Base-by-base conservation (phyloP, 2,888 invertebrate species). In the Pheosia tremula region DNA sequence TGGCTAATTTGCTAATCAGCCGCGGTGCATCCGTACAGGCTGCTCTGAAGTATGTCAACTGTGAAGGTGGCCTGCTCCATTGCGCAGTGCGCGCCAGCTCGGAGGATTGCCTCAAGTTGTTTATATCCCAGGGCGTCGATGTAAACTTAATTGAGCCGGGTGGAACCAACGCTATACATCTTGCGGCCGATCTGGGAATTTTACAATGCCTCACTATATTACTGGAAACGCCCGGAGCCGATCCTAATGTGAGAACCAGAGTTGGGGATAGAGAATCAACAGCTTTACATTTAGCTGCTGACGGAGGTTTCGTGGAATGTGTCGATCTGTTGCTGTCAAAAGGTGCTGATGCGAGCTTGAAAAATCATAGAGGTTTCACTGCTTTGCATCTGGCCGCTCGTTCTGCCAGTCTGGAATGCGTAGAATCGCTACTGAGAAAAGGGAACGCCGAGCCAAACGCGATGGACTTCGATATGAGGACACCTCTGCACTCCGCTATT, bases 71-170 rank as follows among this genome's bases (percentile, higher is more conserved):
- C 38, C 94, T 97, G 50, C 91, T 98, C 38, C 98, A 98, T 85
- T 97, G 97, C 78, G 97, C 98, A 0, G 97, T 98, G 2, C 94
- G 97, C 62, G 97, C 97, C n/a, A 97, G 97, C 85, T 95, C 97
- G 0, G 89, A 96, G n/a, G 97, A 97, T 72, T 97, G 98, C 80
- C 94, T 98, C 3, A 95, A 96, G 78, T 86, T 97, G 58, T 95
- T 98, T 76, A 95, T 97, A 49, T 94, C 95, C 10, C 95, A 96
- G 79, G 97, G 97, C 47, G 96, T 96, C 0, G 96, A 96, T 80
- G 95, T 97, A 5, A 96, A 97, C 80, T 95, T 95, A 71, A 94
- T 96, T 50, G 97, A 97, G 80, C 95, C 95, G 11, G 95, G 96
- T 64, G 97, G 97, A 58, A 96, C 96, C 59, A 97, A 97, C 63